These are phyloP conservation scores for Chitala chitala DNA, from an alignment of 2,113 vertebrate species.

Conservation along the genomic window DNA sequence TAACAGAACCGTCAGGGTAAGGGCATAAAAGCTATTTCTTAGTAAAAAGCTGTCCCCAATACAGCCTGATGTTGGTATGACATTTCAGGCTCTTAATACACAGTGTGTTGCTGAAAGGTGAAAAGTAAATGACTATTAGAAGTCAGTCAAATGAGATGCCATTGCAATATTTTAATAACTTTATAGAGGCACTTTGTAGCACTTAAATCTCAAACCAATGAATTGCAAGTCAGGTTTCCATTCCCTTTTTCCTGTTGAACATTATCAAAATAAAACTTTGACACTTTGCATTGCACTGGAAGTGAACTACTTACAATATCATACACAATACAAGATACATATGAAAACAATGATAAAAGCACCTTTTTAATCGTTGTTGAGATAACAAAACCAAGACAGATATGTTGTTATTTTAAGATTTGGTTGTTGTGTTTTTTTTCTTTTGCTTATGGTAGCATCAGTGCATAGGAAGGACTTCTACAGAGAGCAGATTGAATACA, in stretches of 20 bases:
- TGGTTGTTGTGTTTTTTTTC: slow-evolving; percentile 58
- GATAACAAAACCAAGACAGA: slow-evolving; percentile 73
- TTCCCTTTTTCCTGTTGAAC: slow-evolving; percentile 73
- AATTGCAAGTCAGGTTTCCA: slow-evolving; percentile 65
- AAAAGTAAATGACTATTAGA: too few relatives aligned
- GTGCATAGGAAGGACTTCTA: slow-evolving; percentile 79
- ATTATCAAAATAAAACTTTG: slow-evolving; percentile 95
- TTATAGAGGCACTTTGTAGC: slow-evolving; percentile 77
- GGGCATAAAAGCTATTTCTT: too few relatives aligned
- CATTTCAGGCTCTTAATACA: too few relatives aligned
- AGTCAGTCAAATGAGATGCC: slow-evolving; percentile 49
- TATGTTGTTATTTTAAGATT: slow-evolving; percentile 45
- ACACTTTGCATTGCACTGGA: slow-evolving; percentile 84
- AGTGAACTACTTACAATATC: slow-evolving; percentile 81
- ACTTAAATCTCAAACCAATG: slow-evolving; percentile 68
- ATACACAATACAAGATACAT: slow-evolving; percentile 86
- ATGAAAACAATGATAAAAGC: slow-evolving; percentile 79
- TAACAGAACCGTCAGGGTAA: too few relatives aligned
- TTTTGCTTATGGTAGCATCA: slow-evolving; percentile 76
- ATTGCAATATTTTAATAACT: slow-evolving; percentile 69
- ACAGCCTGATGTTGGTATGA: too few relatives aligned
- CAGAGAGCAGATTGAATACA: slow-evolving; percentile 63
- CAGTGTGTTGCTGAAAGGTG: too few relatives aligned
- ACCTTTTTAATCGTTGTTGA: slow-evolving; percentile 68
- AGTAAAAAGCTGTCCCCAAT: too few relatives aligned